Evolutionary conservation across 2,797 vertebrate species (phyloP).

Genomic region (Oreochromis mossambicus): DNA sequence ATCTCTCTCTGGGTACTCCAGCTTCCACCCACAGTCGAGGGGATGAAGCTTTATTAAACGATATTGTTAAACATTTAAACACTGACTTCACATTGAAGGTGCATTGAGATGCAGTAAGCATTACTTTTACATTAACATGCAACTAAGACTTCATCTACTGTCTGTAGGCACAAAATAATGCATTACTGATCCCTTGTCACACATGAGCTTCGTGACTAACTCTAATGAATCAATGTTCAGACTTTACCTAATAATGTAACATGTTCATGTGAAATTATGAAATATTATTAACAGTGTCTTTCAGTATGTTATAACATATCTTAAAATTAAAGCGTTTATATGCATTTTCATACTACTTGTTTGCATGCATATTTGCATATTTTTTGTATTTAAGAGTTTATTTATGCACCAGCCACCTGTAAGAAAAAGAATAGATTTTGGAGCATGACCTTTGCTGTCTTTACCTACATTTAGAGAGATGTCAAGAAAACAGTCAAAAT

Average conservation of each 20-base stretch:
- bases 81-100: not conserved
- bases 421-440: not conserved
- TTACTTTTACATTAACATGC: slow-evolving; percentile 37
- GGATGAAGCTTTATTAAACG: not conserved
- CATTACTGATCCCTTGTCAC: slow-evolving; percentile 57
- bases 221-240: slow-evolving; percentile 40
- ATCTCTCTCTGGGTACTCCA: not conserved
- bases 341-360: not conserved
- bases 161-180: slow-evolving; percentile 25
- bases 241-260: not conserved
- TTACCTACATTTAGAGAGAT: slow-evolving; percentile 1
- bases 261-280: not conserved
- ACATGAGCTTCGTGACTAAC: slow-evolving; percentile 25
- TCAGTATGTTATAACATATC: not conserved
- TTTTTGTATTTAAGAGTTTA: not conserved
- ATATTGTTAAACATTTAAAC: not conserved
- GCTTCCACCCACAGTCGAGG: not conserved
- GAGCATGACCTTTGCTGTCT: not conserved
- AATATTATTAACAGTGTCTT: not conserved
- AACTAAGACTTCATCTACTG: slow-evolving; percentile 18
- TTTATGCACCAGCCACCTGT: not conserved
- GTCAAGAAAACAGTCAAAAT: not conserved
- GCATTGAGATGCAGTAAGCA: slow-evolving; percentile 20
- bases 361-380: not conserved
- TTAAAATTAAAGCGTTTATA: not conserved